Conservation (phyloP, 2,797 vertebrate genomes). For the Rhinophrynus dorsalis region DNA sequence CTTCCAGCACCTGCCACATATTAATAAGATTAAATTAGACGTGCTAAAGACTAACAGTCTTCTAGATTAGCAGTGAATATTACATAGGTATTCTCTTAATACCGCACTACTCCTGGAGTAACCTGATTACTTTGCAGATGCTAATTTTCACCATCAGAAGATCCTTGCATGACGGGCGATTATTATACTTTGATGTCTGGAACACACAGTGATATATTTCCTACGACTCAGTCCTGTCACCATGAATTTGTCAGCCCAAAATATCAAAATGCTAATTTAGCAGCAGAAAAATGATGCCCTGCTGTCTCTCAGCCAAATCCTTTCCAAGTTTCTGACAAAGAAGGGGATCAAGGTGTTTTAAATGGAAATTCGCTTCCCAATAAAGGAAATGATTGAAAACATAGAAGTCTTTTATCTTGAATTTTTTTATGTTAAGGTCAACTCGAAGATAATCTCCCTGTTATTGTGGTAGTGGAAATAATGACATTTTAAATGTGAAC, state of each 20-base stretch:
- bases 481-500: too few relatives aligned
- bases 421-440: not conserved
- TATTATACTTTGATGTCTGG: not conserved
- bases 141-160: not conserved
- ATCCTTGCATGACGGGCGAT: not conserved
- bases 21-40: slow-evolving; percentile 47
- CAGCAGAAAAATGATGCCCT: not conserved
- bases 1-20: slow-evolving; percentile 30
- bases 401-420: not conserved
- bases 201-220: not conserved
- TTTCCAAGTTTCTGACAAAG: not conserved
- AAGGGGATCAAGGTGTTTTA: not conserved
- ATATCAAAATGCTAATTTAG: slow-evolving; percentile 28
- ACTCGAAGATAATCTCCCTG: not conserved
- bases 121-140: not conserved
- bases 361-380: not conserved
- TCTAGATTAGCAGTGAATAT: slow-evolving; percentile 36
- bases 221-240: not conserved
- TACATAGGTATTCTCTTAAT: not conserved
- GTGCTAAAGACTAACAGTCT: slow-evolving; percentile 39
- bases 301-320: not conserved
- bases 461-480: too few relatives aligned
- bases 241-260: slow-evolving; percentile 9
- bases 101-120: not conserved
- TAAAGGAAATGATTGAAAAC: not conserved